phyloP scores from a whole-genome alignment of 2,113 vertebrate species.

The Lampris megalopsis region DNA sequence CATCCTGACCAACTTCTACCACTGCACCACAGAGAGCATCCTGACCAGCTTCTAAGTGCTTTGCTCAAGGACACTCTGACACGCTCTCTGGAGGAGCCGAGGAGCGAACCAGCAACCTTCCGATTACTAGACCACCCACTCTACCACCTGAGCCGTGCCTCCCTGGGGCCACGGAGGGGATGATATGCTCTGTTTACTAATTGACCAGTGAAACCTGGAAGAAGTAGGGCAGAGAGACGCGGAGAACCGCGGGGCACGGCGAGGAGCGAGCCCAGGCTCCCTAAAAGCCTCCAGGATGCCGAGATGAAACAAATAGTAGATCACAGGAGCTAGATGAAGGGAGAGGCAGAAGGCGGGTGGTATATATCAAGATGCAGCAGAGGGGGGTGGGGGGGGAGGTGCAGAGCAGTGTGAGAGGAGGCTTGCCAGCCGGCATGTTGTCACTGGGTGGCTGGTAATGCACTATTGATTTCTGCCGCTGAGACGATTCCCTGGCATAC shows the following conservation, averaged over 20 bases:
- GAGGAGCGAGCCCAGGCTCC: conserved; percentile 31
- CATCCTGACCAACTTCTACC: too few relatives aligned
- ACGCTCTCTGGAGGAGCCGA: too few relatives aligned
- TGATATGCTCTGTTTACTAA: conserved; percentile 50
- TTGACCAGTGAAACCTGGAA: conserved; percentile 43
- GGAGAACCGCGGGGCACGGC: conserved; percentile 20
- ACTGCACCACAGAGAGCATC: too few relatives aligned
- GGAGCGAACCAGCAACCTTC: too few relatives aligned
- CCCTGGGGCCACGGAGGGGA: conserved; percentile 12
- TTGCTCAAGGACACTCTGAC: too few relatives aligned
- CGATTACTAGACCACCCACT: too few relatives aligned
- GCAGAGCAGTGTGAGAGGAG: conserved; percentile 17
- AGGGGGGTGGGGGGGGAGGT: conserved; percentile 30
- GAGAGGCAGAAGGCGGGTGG: conserved; percentile 47
- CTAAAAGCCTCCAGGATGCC: conserved; percentile 45
- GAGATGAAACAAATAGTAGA: conserved; percentile 67
- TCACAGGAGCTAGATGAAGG: conserved; percentile 61
- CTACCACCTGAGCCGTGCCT: too few relatives aligned
- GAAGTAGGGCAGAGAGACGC: conserved; percentile 32
- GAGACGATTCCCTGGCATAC: conserved; percentile 45
- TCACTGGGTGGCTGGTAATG: conserved; percentile 56
- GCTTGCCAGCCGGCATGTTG: conserved; percentile 48
- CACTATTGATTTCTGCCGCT: conserved; percentile 68
- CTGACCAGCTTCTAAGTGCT: too few relatives aligned
- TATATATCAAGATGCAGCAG: conserved; percentile 54